Evolutionary conservation across 1,140 invertebrate genomes (phyloP), one percentile per base, ranked within the genome.

Genomic region (Bacillus rossius): DNA sequence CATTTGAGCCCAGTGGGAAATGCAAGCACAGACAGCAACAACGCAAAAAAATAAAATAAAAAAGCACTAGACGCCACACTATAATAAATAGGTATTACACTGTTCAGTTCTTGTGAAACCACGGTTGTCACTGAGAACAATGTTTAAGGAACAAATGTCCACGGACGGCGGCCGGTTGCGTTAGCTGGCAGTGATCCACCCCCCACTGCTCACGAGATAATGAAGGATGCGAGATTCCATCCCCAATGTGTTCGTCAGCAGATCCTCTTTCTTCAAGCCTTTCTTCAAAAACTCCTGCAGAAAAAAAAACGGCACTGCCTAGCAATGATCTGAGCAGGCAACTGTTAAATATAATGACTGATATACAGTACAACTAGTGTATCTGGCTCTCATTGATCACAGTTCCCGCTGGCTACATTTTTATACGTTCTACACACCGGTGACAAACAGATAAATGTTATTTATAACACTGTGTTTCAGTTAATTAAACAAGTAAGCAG

Each of bases 221-320:
- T 77, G 69, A 48, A 77, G 67, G 64, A 77, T 77, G 65, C 73
- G 74, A 68, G 69, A 76, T 59, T 77, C 75, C 57, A 74, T 74
- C 65, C 76, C 75, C 49, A 74, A 75, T 19, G 75, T 73, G 59
- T 74, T 1, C 14, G 43, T 34, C 19, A 38, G 73, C 63, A 72
- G 60, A 25, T 55, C 65, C 22, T 71, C 69, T 72, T 62, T 74
- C 59, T 66, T 71, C 61, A 75, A 73, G 64, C 74, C 73, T 55
- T 72, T 75, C 43, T 57, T 23, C 10, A 76, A 65, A 65, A 76
- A 74, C 69, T 76, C 75, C 75, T 77, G 60, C 3, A 68, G 67
- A 5, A 54, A 63, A 45, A 56, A 61, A 14, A 34, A 43, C 41
- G 45, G 7, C 54, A 58, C 29, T 10, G 29, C 29, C n/a, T 16